Evolutionary conservation across 1,140 invertebrate genomes (phyloP).

Genomic region (Rhopalosiphum padi): DNA sequence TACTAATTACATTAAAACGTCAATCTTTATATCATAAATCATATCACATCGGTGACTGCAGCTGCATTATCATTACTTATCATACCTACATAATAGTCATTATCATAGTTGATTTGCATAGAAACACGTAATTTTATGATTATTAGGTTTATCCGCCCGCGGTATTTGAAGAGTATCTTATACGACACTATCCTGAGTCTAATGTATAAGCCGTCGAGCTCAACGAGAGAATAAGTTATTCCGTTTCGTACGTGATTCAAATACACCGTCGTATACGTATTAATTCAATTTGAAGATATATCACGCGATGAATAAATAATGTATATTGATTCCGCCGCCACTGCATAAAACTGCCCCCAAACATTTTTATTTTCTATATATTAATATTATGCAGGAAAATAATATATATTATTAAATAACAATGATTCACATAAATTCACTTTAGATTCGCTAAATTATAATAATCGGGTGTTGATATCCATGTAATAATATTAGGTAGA

Average conservation of each 20-base stretch:
- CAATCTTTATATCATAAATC: background rate
- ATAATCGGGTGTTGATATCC: background rate
- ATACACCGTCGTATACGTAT: background rate
- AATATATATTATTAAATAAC: background rate
- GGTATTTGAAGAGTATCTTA: background rate
- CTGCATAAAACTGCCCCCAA: background rate
- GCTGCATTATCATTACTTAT: background rate
- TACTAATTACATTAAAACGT: background rate
- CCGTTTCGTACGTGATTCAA: conserved; percentile 8
- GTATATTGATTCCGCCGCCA: background rate
- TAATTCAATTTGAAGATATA: conserved; percentile 4
- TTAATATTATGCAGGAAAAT: background rate
- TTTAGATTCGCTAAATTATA: background rate
- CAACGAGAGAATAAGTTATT: background rate
- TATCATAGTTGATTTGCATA: background rate
- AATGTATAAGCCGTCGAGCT: background rate
- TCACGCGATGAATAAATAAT: background rate
- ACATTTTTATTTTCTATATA: background rate
- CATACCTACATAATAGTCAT: background rate
- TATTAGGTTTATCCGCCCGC: background rate
- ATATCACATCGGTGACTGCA: background rate
- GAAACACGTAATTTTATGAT: background rate
- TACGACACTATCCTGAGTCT: background rate
- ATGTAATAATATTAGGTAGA: too few relatives aligned
- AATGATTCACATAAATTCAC: background rate